Evolutionary conservation across 2,113 vertebrate species (phyloP).

Genomic region (Oreochromis niloticus): DNA sequence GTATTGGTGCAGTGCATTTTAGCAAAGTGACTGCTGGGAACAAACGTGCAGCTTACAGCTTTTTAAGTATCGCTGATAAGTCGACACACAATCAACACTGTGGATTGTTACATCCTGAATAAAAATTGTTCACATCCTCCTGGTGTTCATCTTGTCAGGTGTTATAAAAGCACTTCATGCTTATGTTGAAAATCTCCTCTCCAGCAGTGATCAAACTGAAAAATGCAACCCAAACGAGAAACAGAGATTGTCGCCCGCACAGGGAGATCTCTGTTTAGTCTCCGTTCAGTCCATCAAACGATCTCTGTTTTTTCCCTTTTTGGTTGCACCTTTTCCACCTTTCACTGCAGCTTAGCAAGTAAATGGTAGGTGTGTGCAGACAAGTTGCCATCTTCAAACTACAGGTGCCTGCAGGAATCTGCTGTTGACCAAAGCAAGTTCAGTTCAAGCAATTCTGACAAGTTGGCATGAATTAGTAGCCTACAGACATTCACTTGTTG

Average conservation of each 20-base stretch:
- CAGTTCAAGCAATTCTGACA: neutral
- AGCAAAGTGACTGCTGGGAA: neutral
- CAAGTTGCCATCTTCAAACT: neutral
- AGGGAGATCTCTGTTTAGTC: neutral
- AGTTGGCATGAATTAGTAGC: neutral
- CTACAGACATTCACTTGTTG: neutral
- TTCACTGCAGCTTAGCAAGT: neutral
- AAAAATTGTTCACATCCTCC: neutral
- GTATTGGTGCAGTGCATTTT: neutral
- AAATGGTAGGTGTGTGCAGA: neutral
- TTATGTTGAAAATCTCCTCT: neutral
- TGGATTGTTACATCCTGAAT: neutral
- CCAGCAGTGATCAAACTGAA: neutral
- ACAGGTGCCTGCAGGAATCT: neutral
- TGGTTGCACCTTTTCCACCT: neutral
- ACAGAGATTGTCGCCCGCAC: accelerated
- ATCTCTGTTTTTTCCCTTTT: neutral
- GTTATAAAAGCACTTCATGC: neutral
- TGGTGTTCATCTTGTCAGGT: neutral
- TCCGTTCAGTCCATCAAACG: neutral
- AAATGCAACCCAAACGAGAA: neutral
- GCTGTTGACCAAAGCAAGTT: neutral
- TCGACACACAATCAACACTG: neutral
- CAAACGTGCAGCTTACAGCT: neutral
- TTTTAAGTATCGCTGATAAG: neutral